Conservation (phyloP, 2,888 invertebrate species). For the Perizoma flavofasciatum region DNA sequence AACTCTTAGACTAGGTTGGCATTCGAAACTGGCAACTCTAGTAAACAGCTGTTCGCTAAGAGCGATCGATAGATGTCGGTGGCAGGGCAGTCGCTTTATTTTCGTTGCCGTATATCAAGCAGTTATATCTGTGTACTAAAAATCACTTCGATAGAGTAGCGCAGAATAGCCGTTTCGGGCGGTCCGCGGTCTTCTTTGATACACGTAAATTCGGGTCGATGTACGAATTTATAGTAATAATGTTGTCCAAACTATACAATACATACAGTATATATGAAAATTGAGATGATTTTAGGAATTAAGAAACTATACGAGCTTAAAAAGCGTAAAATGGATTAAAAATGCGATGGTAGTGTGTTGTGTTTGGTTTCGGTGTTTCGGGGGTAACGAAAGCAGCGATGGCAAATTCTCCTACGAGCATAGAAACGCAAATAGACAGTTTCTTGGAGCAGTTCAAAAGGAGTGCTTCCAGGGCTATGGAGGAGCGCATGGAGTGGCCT, state of each 20-base stretch:
- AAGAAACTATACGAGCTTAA: slow-evolving; percentile 44
- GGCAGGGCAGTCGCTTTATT: slow-evolving; percentile 79
- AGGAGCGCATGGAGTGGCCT: slow-evolving; percentile 83
- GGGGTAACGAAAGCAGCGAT: slow-evolving; percentile 81
- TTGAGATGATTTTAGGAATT: slow-evolving; percentile 26
- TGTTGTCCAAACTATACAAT: slow-evolving; percentile 55
- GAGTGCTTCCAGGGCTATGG: slow-evolving; percentile 91
- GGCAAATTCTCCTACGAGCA: slow-evolving; percentile 87
- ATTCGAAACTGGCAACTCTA: slow-evolving; percentile 58
- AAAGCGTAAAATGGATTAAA: slow-evolving; percentile 58
- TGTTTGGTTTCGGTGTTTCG: slow-evolving; percentile 81
- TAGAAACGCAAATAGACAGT: slow-evolving; percentile 93
- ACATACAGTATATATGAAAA: slow-evolving; percentile 40
- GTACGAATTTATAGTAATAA: slow-evolving; percentile 59
- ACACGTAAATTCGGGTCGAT: slow-evolving; percentile 63
- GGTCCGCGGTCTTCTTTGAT: slow-evolving; percentile 68
- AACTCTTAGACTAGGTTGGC: slow-evolving; percentile 4
- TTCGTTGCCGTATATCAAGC: slow-evolving; percentile 65
- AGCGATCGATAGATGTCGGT: slow-evolving; percentile 82
- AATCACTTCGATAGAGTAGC: slow-evolving; percentile 63
- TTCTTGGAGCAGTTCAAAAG: slow-evolving; percentile 92
- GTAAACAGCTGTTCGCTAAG: slow-evolving; percentile 64
- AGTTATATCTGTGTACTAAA: slow-evolving; percentile 81
- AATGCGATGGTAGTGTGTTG: slow-evolving; percentile 57
- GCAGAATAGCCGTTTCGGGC: slow-evolving; percentile 58